phyloP scores from a whole-genome alignment of 2,888 invertebrate genomes.

The Drosophila macrospina region DNA sequence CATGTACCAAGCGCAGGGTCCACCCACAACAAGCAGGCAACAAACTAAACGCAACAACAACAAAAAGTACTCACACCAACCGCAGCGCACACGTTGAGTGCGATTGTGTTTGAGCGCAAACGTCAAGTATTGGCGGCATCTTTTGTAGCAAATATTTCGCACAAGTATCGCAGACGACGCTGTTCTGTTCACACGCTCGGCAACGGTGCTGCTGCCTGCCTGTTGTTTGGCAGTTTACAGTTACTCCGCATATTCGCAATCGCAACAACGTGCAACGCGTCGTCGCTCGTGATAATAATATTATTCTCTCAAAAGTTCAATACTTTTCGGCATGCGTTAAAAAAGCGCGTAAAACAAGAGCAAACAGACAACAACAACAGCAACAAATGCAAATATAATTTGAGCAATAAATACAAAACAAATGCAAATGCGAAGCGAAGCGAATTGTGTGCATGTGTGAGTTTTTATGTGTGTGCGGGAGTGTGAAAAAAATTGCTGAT shows the following conservation, averaged over 20 bases:
- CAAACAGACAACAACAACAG: slow-evolving; percentile 16
- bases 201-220: slow-evolving; percentile 19
- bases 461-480: slow-evolving; percentile 16
- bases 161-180: slow-evolving; percentile 68
- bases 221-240: slow-evolving; percentile 31
- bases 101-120: slow-evolving; percentile 58
- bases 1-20: slow-evolving; percentile 21
- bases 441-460: neutral
- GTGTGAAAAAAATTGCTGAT: slow-evolving; percentile 34
- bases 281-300: slow-evolving; percentile 38
- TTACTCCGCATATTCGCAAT: slow-evolving; percentile 38
- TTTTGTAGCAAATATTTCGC: slow-evolving; percentile 67
- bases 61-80: slow-evolving; percentile 17
- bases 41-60: neutral
- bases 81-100: slow-evolving; percentile 56
- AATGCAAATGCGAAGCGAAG: slow-evolving; percentile 29
- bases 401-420: slow-evolving; percentile 28
- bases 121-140: slow-evolving; percentile 69
- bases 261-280: slow-evolving; percentile 18
- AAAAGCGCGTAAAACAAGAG: slow-evolving; percentile 20
- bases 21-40: slow-evolving; percentile 3
- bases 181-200: slow-evolving; percentile 73
- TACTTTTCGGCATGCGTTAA: slow-evolving; percentile 25
- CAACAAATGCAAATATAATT: slow-evolving; percentile 10
- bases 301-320: slow-evolving; percentile 18